Base-by-base conservation (phyloP, 1,140 invertebrate species). In the Centruroides vittatus region DNA sequence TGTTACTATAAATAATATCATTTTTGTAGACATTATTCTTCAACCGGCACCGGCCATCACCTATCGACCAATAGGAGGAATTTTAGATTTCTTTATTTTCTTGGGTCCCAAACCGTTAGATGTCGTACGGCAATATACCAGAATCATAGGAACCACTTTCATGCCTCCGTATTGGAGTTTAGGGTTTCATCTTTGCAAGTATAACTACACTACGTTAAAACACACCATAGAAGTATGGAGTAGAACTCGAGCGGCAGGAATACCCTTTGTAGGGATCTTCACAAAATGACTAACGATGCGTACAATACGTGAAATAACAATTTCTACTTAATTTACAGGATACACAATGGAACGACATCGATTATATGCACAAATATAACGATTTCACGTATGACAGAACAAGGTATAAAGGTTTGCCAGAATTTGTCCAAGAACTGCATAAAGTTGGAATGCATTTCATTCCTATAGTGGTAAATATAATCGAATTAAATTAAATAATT, bases 31-130 rank as follows among this genome's bases (percentile, higher is more conserved):
- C 70, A 75, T 90, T 23, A 81, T 87, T 47, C 70, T 89, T 0
- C 84, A 88, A 70, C 86, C 86, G n/a, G 78, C 80, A 3, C 86
- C 86, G 4, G 84, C 82, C 0, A 77, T 90, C 49, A 88, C 86
- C 0, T 89, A 84, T 67, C 74, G 86, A 62, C 74, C 82, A 0
- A 83, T 88, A 53, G 88, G 87, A 6, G 87, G 86, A 5, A 77
- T 86, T 11, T 78, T 90, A 12, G 81, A 88, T 72, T 81, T 91
- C 35, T 84, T 82, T 67, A 75, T 89, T 66, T 82, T 89, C 67
- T 61, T 84, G 61, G 87, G 88, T 0, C 84, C 86, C 3, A 78
- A 77, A 4, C 86, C 89, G 0, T 61, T 73, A 47, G 67, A 77
- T 36, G 79, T 80, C 3, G 66, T 79, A 3, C 65, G 70, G 46